A percentile compares a stretch with the other conserved stretches of the same genome.
These are phyloP conservation scores for Conger conger DNA, from an alignment of 2,113 vertebrate genomes.

Conservation along the genomic window DNA sequence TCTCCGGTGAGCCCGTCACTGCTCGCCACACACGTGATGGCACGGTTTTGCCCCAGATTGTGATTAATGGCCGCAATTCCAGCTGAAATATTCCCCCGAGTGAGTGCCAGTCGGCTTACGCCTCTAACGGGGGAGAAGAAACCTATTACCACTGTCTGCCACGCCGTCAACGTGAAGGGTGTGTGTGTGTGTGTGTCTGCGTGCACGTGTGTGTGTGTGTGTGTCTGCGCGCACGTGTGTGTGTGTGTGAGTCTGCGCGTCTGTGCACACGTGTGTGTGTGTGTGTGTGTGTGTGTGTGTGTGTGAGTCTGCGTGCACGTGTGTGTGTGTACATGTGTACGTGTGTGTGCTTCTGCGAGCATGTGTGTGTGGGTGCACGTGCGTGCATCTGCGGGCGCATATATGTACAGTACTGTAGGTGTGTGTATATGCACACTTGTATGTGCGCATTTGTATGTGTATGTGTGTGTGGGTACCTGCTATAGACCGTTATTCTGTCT, in stretches of 20 bases:
- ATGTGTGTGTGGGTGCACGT: conserved; percentile 18
- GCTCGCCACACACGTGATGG: conserved; percentile 66
- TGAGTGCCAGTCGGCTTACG: conserved; percentile 76
- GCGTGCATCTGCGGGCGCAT: too few relatives aligned
- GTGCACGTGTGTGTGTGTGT: background rate
- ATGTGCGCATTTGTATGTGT: too few relatives aligned
- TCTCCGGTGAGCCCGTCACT: conserved; percentile 42
- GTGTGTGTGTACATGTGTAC: too few relatives aligned
- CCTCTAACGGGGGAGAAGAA: conserved; percentile 66
- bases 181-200: conserved; percentile 35
- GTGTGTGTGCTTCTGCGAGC: conserved; percentile 37
- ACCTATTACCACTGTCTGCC: conserved; percentile 78
- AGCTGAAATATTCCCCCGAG: conserved; percentile 79
- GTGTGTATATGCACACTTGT: too few relatives aligned
- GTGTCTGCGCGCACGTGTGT: conserved; percentile 20
- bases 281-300: too few relatives aligned
- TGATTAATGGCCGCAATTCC: conserved; percentile 84
- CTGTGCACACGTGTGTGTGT: too few relatives aligned
- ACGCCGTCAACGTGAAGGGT: conserved; percentile 19
- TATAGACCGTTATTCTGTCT: background rate
- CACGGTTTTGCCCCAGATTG: conserved; percentile 76
- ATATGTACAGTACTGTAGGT: too few relatives aligned
- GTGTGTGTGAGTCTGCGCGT: background rate
- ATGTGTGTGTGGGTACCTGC: too few relatives aligned
- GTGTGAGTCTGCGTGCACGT: background rate